Evolutionary conservation across 2,113 vertebrate species (phyloP), one percentile per base, ranked within the genome.

Genomic region (Isichthys henryi): DNA sequence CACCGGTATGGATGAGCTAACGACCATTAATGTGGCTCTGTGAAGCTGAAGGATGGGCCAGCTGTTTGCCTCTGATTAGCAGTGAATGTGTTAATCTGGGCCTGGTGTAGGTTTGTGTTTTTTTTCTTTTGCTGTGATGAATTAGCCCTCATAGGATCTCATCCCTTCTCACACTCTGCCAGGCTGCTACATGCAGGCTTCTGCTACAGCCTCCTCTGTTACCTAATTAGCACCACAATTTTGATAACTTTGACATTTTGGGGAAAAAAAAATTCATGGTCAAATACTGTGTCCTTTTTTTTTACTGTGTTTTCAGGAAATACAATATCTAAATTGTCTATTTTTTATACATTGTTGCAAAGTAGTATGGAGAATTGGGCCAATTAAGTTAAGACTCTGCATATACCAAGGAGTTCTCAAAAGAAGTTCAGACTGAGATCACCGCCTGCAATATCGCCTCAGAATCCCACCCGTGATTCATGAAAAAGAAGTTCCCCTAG

Each of bases 241-340:
- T 46, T 84, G 45, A 84, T 46, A 48, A 45, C 21, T 84, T 48
- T 84, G 82, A 48, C 82, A 84, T 84, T 80, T 43, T 43, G 5
- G 35, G 10, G 0, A 11, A 45, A 17, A 48, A n/a, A 13, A 21
- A n/a, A 17, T 56, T 6, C 19, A 48, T 84, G 62, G 27, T 84
- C 39, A 21, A 84, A 84, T 10, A 48, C 23, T 84, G 46, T 46
- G 45, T 35, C 13, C 46, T 48, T 84, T 77, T 84, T 77, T 39
- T 84, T 84, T 84, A 84, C 43, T 48, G 45, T n/a, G 82, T 84
- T 84, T 84, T 84, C 82, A 48, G 82, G 82, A 84, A 84, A 84
- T 84, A 46, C 45, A 23, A 46, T 23, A 84, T 43, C 77, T 21
- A 82, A 82, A 82, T 82, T 27, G 62, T 31, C 74, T 43, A 17